Evolutionary conservation across 2,888 invertebrate genomes (phyloP).

Genomic region (Hypercompe scribonia): DNA sequence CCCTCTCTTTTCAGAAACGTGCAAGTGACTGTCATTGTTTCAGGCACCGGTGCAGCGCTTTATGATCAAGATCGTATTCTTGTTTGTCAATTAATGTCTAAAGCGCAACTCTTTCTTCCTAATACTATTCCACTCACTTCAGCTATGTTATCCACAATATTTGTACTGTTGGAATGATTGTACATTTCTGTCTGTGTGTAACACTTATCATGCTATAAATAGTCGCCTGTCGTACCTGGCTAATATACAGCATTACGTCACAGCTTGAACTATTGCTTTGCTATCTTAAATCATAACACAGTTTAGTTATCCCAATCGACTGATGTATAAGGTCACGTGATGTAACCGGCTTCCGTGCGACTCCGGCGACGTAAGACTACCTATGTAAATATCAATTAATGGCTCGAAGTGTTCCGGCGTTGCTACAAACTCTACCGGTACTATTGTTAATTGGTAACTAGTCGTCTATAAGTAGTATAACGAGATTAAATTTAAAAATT

Average conservation of each 20-base stretch:
- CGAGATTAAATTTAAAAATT: neutral
- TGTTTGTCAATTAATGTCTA: too few species aligned
- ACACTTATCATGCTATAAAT: neutral
- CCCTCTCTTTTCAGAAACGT: too few species aligned
- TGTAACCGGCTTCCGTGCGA: constrained; percentile 46
- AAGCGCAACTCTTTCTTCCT: too few species aligned
- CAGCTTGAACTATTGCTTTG: constrained; percentile 24
- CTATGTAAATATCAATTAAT: constrained; percentile 77
- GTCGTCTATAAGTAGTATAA: constrained; percentile 14
- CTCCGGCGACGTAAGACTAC: constrained; percentile 40
- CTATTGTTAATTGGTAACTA: constrained; percentile 25
- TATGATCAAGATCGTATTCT: too few species aligned
- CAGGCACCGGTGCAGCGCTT: too few species aligned
- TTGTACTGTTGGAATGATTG: neutral
- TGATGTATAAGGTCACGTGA: constrained; percentile 49
- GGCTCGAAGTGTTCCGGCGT: constrained; percentile 62
- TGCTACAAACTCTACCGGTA: constrained; percentile 46
- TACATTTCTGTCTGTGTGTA: neutral
- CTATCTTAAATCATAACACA: constrained; percentile 45
- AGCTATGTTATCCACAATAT: neutral
- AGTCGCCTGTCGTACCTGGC: neutral
- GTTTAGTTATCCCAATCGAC: constrained; percentile 31
- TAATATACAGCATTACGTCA: constrained; percentile 19
- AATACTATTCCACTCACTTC: neutral
- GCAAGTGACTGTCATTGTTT: too few species aligned